phyloP scores from a whole-genome alignment of 2,113 vertebrate genomes.

The Scomber japonicus region DNA sequence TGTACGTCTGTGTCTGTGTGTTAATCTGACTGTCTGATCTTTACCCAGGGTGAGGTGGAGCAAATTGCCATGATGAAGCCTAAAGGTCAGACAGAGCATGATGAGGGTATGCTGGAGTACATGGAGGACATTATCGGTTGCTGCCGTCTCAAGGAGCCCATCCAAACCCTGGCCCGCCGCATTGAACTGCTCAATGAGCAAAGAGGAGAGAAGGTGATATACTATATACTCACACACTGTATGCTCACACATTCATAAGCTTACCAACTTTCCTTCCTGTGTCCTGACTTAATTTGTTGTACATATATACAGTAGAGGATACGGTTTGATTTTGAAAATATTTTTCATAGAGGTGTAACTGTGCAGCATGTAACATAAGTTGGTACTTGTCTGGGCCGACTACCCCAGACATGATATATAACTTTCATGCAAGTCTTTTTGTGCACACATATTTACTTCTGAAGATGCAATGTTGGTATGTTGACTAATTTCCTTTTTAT shows the following conservation, averaged over 20 bases:
- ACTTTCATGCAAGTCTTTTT: not conserved
- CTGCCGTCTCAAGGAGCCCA: conserved; percentile 93
- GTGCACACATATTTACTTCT: not conserved
- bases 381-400: not conserved
- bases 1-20: conserved; percentile 42
- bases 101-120: conserved; percentile 98
- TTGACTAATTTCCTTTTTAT: not conserved
- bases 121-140: conserved; percentile 97
- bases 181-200: conserved; percentile 94
- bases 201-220: conserved; percentile 94
- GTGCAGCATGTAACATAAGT: conserved; percentile 8
- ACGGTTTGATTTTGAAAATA: not conserved
- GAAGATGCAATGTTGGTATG: not conserved
- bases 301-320: not conserved
- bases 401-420: conserved; percentile 10
- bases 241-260: conserved; percentile 28
- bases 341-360: not conserved
- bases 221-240: conserved; percentile 6
- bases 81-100: conserved; percentile 95
- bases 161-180: conserved; percentile 88
- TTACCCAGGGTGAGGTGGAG: conserved; percentile 95
- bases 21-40: conserved; percentile 9
- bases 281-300: conserved; percentile 2
- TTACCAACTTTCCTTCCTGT: conserved; percentile 27
- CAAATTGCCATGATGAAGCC: conserved; percentile 99